These are phyloP conservation scores for Therioaphis trifolii DNA, from an alignment of 2,888 invertebrate genomes.

Conservation along the genomic window DNA sequence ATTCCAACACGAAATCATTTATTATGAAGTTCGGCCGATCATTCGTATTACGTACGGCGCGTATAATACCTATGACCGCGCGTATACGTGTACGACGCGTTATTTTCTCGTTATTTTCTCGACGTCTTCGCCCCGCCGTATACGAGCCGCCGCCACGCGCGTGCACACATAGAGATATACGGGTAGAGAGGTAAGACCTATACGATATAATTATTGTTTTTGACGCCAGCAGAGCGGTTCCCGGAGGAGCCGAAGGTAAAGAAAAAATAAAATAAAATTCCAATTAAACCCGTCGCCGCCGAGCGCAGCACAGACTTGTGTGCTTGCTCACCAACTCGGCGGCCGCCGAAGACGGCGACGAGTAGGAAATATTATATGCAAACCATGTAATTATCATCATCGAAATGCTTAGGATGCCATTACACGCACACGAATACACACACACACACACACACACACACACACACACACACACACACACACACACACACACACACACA, in stretches of 20 bases:
- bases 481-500: no score
- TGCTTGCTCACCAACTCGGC: neutral
- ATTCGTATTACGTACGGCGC: neutral
- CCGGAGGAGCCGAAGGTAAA: conserved; percentile 25
- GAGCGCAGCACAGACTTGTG: neutral
- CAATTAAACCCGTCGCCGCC: conserved; percentile 44
- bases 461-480: neutral
- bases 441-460: neutral
- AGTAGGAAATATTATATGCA: conserved; percentile 41
- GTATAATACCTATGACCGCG: no score
- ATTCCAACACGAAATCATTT: neutral
- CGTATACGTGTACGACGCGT: conserved; percentile 22
- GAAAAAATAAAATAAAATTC: conserved; percentile 46
- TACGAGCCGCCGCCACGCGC: neutral
- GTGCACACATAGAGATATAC: neutral
- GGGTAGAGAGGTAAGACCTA: neutral
- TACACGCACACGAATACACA: neutral
- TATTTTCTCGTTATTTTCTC: conserved; percentile 27
- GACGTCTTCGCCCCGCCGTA: conserved; percentile 15
- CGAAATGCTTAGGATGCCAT: conserved; percentile 53
- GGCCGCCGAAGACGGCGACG: neutral
- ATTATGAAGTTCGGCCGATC: neutral
- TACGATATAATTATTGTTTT: conserved; percentile 51
- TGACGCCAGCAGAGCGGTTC: conserved; percentile 45
- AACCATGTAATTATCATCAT: conserved; percentile 55